Base-by-base conservation (phyloP, 2,113 vertebrate species). In the Perccottus glenii region DNA sequence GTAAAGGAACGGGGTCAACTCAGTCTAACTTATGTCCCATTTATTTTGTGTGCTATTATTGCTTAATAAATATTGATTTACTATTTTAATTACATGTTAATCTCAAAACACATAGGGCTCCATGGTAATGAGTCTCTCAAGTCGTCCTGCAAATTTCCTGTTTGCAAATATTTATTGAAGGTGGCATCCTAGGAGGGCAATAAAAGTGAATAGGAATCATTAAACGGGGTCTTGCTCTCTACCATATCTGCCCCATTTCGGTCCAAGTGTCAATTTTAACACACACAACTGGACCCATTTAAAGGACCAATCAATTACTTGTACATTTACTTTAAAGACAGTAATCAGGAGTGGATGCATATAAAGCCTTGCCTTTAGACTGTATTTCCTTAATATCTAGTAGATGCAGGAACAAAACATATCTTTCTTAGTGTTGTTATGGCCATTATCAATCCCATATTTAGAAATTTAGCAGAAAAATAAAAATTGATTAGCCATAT, bases 61-160 rank as follows among this genome's bases (percentile, higher is more conserved):
- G 78, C 84, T 89, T 91, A 86, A 91, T 92, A 93, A 90, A 91
- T 90, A 91, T 87, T 88, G 89, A 91, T 92, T 92, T 90, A 89
- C 77, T 77, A 87, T 91, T 88, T 92, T 92, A 93, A 92, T 92
- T 90, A 90, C 85, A 88, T 77, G 85, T 85, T 91, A 89, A 91
- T 92, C 88, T 90, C 86, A 90, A 90, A 89, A 82, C 88, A 90
- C 88, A 87, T 72, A 86, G 86, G 32, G 87, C 87, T 77, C 66
- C 76, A 48, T 56, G 49, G 84, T 93, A 89, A 92, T 83, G 73
- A 81, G 87, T 90, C 88, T 90, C 89, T 86, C 69, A 88, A 88
- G 89, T 85, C 78, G 62, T 62, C 66, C 56, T 66, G 80, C 84
- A 91, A 82, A 93, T 92, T 90, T 90, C 84, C 85, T 88, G 71